These are phyloP conservation scores for Lacanobia wlatinum DNA, from an alignment of 2,888 invertebrate genomes.

Conservation along the genomic window DNA sequence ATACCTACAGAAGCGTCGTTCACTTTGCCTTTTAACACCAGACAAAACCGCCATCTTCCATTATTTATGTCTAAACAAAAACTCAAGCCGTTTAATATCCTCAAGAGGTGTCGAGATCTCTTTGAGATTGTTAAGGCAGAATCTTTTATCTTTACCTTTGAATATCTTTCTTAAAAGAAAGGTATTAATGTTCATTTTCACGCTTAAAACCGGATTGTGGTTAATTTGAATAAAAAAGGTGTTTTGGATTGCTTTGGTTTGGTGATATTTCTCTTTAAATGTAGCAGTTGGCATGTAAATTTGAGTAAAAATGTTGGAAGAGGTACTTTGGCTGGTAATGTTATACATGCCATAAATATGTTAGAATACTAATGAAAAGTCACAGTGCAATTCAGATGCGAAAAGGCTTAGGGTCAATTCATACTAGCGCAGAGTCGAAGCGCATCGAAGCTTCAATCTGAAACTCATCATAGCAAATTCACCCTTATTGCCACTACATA, in stretches of 20 bases:
- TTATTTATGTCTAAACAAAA: constrained; percentile 49
- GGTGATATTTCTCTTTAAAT: constrained; percentile 28
- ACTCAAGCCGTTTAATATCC: constrained; percentile 55
- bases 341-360: neutral
- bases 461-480: too few relatives aligned
- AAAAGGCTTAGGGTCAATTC: too few relatives aligned
- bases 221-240: constrained; percentile 46
- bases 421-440: too few relatives aligned
- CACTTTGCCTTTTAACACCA: neutral
- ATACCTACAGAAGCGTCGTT: neutral
- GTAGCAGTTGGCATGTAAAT: constrained; percentile 27
- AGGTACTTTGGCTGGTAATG: constrained; percentile 14
- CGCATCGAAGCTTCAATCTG: too few relatives aligned
- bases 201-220: constrained; percentile 37
- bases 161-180: constrained; percentile 52
- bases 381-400: neutral
- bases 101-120: constrained; percentile 43
- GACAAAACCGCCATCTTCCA: constrained; percentile 35
- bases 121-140: constrained; percentile 38
- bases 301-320: neutral
- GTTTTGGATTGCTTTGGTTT: constrained; percentile 15
- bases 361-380: neutral
- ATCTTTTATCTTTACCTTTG: constrained; percentile 41
- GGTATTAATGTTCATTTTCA: constrained; percentile 47
- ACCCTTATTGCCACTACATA: too few relatives aligned